Base-by-base conservation (phyloP, 2,113 vertebrate genomes). In the Chaetura pelagica region DNA sequence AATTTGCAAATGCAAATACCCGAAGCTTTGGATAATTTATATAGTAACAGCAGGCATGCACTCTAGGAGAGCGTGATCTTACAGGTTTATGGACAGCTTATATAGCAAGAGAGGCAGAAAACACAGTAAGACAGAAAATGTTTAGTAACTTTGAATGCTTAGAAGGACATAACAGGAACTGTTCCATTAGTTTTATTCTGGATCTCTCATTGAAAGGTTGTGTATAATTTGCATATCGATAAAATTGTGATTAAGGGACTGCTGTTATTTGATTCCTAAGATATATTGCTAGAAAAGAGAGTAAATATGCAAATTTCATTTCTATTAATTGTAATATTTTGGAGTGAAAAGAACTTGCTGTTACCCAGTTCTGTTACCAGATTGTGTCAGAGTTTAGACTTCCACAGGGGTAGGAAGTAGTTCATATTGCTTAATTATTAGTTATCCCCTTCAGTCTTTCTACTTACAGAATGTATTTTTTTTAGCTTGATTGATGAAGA, bases 1-100 rank as follows among this genome's bases (percentile, higher is more conserved):
- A 86, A 89, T 96, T 92, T 94, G 15, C 72, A 94, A 91, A 86
- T 90, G 48, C 26, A 96, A 94, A 80, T 92, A 80, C 29, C 19
- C 55, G 29, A 23, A 95, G 26, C 63, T 91, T 71, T 88, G 61
- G 71, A 80, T 42, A 85, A 59, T 2, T 71, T 35, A 68, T 71
- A 49, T 29, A 57, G 75, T 68, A 83, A 83, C 74, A 90, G 51
- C 74, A 93, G 23, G 82, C 42, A 44, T 35, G 24, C 52, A 88
- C 34, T 52, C 51, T 40, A 44, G 67, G 82, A 92, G 27, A 90
- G 4, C 18, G 35, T 30, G 20, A 52, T 58, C 64, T 75, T 84
- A 73, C 1, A 5, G 23, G 10, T 73, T 90, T 87, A 86, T 69
- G 74, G 42, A 76, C 18, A 90, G 32, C 5, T 78, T 72, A 46